Evolutionary conservation across 2,888 invertebrate genomes (phyloP).

Genomic region (Phengaris arion): DNA sequence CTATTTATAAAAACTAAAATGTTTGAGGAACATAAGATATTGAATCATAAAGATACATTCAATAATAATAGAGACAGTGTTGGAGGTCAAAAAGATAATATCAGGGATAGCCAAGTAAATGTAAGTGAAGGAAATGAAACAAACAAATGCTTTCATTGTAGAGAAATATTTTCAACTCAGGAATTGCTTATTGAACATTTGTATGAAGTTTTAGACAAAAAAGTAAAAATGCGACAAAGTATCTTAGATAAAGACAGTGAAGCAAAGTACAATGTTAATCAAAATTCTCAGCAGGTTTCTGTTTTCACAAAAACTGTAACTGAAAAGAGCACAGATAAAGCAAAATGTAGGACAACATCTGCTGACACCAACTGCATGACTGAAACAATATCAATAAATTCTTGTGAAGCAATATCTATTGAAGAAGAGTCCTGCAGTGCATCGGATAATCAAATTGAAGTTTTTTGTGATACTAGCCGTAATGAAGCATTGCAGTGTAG

Average conservation of each 20-base stretch:
- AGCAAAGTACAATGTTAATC: neutral
- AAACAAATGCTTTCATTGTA: constrained; percentile 56
- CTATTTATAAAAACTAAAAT: constrained; percentile 49
- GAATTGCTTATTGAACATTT: constrained; percentile 59
- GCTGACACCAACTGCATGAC: neutral
- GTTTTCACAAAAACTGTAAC: neutral
- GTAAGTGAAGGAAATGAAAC: constrained; percentile 26
- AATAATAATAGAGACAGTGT: constrained; percentile 30
- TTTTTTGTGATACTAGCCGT: neutral
- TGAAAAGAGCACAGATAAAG: neutral
- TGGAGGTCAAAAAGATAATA: constrained; percentile 31
- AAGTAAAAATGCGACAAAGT: constrained; percentile 11
- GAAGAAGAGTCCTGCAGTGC: neutral
- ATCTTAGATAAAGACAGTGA: neutral
- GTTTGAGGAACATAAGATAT: constrained; percentile 43
- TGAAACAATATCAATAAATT: neutral
- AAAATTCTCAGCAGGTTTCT: neutral
- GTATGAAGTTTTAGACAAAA: constrained; percentile 52
- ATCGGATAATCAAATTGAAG: constrained; percentile 17
- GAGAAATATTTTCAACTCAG: constrained; percentile 49
- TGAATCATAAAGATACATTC: constrained; percentile 35
- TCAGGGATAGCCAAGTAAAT: constrained; percentile 32
- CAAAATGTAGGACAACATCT: neutral
- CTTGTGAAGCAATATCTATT: constrained; percentile 6
- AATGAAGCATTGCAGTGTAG: constrained; percentile 32